Base-by-base conservation (phyloP, 2,888 invertebrate genomes). In the Drosophila ezoana region DNA sequence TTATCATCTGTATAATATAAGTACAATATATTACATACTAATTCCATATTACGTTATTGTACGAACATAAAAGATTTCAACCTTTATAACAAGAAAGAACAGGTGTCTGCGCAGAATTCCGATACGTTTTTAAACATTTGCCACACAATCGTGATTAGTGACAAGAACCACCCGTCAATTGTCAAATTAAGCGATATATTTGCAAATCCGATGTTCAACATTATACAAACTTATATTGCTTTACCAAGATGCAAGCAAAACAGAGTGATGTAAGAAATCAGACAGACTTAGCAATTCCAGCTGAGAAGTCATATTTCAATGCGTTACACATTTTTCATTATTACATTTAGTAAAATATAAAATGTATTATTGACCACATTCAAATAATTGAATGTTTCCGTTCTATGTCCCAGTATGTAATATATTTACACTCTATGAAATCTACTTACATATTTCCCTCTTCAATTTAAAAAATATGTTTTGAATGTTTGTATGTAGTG, bases 21-120 rank as follows among this genome's bases (percentile, higher is more conserved):
- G 23, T 16, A 16, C 16, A 33, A 45, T 45, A 43, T 43, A 41
- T 43, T 43, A 43, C 41, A 43, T 43, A 43, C 41, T 20, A 13
- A 41, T 41, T 41, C 2, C 41, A 16, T 41, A 41, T 18, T 18
- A 11, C 41, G 11, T 16, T 3, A n/a, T 38, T 14, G 8, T 40
- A 40, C 16, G 4, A 5, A 40, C 4, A 40, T 40, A 16, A 37
- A 38, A 14, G n/a, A 14, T 14, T 8, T 14, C 14, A 38, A 14
- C n/a, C 9, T 14, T n/a, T 14, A 38, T 37, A 37, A 37, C n/a
- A 8, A 38, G 14, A 38, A 14, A 14, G n/a, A 37, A 6, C n/a
- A 8, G 23, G 0, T 37, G 9, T 14, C 14, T 38, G 8, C 38
- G 38, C n/a, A 38, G 38, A 14, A 38, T 8, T 14, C 2, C 8